phyloP scores from a whole-genome alignment of 2,797 vertebrate genomes.

The Sciaenops ocellatus region DNA sequence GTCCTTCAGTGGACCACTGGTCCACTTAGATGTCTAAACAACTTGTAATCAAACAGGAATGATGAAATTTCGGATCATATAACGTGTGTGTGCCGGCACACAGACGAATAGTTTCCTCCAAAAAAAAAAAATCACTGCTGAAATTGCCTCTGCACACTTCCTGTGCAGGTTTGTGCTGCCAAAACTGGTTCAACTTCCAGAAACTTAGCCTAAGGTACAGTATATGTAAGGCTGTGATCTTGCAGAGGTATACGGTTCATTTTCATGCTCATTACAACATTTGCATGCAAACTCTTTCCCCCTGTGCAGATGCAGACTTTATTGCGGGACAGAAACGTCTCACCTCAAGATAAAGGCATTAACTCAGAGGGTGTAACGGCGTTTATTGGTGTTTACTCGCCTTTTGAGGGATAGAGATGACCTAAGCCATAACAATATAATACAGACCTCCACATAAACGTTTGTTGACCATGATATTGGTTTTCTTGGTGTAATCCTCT shows the following conservation, averaged over 20 bases:
- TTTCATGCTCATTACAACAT: constrained; percentile 22
- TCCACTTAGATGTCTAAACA: constrained; percentile 4
- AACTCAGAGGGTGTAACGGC: neutral
- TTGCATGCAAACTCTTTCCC: neutral
- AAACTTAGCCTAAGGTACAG: neutral
- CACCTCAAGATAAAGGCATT: constrained; percentile 7
- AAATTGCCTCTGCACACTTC: constrained; percentile 33
- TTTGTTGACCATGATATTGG: constrained; percentile 34
- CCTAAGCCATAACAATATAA: constrained; percentile 22
- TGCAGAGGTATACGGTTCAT: constrained; percentile 5
- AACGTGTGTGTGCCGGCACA: constrained; percentile 27
- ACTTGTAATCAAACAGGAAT: constrained; percentile 55
- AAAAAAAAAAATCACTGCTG: constrained; percentile 3
- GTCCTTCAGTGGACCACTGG: constrained; percentile 6
- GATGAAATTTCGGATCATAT: constrained; percentile 45
- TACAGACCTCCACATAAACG: constrained; percentile 15
- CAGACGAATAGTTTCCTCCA: constrained; percentile 34
- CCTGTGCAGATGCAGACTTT: neutral
- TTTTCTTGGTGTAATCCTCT: constrained; percentile 24
- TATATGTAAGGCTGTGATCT: constrained; percentile 27
- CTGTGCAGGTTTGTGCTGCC: constrained; percentile 3
- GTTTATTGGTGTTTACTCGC: constrained; percentile 37
- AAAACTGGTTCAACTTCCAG: constrained; percentile 3
- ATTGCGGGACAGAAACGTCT: constrained; percentile 1
- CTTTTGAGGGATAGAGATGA: constrained; percentile 15